Conservation (phyloP, 1,140 invertebrate species). For the Neodiprion pinetum region DNA sequence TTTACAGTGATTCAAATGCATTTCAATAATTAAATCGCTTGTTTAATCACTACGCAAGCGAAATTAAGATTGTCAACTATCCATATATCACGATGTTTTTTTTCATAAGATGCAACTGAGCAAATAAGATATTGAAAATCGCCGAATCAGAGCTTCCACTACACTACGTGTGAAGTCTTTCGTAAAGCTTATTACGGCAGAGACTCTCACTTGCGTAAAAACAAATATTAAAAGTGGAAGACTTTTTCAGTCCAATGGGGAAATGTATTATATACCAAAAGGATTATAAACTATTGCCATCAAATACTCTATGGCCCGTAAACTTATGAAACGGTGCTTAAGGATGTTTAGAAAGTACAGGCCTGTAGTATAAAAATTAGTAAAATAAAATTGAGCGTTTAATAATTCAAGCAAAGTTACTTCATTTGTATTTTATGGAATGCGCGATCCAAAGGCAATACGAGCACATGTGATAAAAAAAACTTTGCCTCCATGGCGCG, state of each 20-base stretch:
- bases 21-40: background rate
- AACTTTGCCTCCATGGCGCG: no score
- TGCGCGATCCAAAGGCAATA: no score
- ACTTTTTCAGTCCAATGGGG: background rate
- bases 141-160: no score
- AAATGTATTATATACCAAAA: background rate
- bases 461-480: no score
- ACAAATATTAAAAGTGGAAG: background rate
- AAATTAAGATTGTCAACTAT: no score
- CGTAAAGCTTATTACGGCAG: background rate
- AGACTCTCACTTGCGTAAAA: background rate
- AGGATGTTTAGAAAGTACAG: background rate
- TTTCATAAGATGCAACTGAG: no score
- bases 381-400: background rate
- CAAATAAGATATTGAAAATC: no score
- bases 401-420: background rate
- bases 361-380: background rate
- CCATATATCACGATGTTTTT: no score
- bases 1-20: conserved; percentile 9
- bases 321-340: background rate
- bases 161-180: background rate
- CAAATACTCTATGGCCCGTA: background rate
- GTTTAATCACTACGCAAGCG: no score
- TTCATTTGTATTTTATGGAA: background rate
- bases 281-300: background rate